Conservation (phyloP, 2,113 vertebrate genomes). For the Hyla sarda region DNA sequence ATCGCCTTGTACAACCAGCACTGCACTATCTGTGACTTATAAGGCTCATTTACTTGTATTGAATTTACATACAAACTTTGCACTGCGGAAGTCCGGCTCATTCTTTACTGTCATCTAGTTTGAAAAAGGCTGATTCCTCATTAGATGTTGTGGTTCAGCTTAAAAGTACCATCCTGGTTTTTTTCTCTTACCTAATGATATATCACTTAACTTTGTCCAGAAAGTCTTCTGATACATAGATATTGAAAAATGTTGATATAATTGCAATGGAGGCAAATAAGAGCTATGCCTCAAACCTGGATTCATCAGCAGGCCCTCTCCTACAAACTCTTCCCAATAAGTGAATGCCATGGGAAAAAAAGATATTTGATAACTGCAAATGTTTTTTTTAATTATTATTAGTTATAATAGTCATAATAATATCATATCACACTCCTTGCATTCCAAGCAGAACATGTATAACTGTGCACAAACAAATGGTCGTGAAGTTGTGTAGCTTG, state of each 20-base stretch:
- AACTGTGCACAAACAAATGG: neutral
- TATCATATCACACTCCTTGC: no score
- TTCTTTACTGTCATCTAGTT: neutral
- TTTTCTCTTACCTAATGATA: no score
- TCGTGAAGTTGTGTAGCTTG: neutral
- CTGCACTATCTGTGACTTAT: neutral
- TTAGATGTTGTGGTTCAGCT: neutral
- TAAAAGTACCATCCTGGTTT: neutral
- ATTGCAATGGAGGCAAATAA: neutral
- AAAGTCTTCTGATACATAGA: neutral
- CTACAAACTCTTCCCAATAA: neutral
- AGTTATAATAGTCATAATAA: no score
- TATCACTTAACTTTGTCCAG: neutral
- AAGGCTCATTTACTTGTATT: constrained; percentile 14
- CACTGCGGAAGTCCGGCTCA: neutral
- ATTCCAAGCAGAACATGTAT: no score
- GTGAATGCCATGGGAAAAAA: neutral
- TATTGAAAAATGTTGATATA: neutral
- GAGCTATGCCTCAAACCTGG: neutral
- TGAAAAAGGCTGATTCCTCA: neutral
- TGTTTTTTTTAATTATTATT: no score
- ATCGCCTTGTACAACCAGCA: neutral
- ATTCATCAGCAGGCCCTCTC: neutral
- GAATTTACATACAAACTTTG: constrained; percentile 6
- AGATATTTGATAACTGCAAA: no score